Evolutionary conservation across 2,888 invertebrate genomes (phyloP).

Genomic region (Pammene fasciana): DNA sequence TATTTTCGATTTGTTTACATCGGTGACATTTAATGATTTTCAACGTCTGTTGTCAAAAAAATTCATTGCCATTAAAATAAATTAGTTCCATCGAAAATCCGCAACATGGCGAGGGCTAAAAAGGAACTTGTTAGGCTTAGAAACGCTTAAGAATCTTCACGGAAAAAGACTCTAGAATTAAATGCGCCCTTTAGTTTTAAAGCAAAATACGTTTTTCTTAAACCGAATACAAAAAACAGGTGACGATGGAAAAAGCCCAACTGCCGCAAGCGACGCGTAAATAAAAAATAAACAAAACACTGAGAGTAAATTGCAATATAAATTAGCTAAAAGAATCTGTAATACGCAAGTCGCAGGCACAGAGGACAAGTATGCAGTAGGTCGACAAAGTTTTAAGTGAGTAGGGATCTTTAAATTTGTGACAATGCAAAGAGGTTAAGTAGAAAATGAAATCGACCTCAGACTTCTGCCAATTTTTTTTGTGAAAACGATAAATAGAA

Average conservation of each 20-base stretch:
- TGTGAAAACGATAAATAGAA: too few relatives aligned
- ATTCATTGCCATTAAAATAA: too few relatives aligned
- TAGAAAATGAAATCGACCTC: too few relatives aligned
- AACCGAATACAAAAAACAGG: slow-evolving; percentile 20
- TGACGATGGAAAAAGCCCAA: slow-evolving; percentile 28
- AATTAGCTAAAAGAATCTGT: slow-evolving; percentile 71
- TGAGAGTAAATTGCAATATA: slow-evolving; percentile 68
- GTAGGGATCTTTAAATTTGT: too few relatives aligned
- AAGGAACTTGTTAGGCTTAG: too few relatives aligned
- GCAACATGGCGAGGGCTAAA: too few relatives aligned
- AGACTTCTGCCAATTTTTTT: too few relatives aligned
- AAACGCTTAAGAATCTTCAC: neutral
- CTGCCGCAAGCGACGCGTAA: slow-evolving; percentile 36
- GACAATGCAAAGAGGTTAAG: too few relatives aligned
- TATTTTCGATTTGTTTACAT: too few relatives aligned
- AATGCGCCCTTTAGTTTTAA: slow-evolving; percentile 1
- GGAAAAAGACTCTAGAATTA: neutral
- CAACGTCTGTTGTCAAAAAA: too few relatives aligned
- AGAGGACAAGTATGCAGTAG: slow-evolving; percentile 5
- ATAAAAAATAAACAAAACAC: slow-evolving; percentile 52
- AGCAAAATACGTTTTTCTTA: slow-evolving; percentile 9
- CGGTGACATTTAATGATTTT: too few relatives aligned
- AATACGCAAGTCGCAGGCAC: slow-evolving; percentile 47
- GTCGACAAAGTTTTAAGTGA: neutral
- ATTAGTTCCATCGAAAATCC: too few relatives aligned